These are phyloP conservation scores for Pemphigus obesinymphae DNA, from an alignment of 1,140 invertebrate species.

Conservation along the genomic window DNA sequence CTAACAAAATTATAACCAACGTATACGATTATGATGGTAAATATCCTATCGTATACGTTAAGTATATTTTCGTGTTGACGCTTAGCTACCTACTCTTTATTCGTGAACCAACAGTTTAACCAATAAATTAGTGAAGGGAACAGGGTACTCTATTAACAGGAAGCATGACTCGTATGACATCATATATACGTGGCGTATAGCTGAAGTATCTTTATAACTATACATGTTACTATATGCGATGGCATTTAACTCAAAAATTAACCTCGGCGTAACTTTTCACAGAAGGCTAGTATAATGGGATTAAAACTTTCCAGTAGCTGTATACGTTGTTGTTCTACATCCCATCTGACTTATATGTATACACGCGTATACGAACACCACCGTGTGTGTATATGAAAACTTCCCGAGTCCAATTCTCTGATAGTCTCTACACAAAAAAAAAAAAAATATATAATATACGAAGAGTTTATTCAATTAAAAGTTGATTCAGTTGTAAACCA, in stretches of 20 bases:
- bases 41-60: background rate
- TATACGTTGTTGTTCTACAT: background rate
- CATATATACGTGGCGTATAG: background rate
- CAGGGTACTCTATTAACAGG: no score
- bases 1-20: background rate
- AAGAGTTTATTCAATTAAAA: background rate
- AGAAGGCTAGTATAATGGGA: background rate
- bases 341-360: background rate
- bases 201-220: background rate
- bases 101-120: background rate
- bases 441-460: no score
- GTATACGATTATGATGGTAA: background rate
- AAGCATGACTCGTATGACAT: background rate
- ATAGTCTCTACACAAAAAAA: no score
- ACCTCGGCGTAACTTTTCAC: constrained; percentile 1
- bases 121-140: background rate
- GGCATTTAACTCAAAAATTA: background rate
- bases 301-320: constrained; percentile 7
- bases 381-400: background rate
- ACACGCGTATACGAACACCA: background rate
- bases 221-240: no score
- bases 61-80: background rate
- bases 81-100: background rate
- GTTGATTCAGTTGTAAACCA: background rate
- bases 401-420: background rate